phyloP scores from a whole-genome alignment of 2,888 invertebrate genomes.

The Itoplectis maculator region DNA sequence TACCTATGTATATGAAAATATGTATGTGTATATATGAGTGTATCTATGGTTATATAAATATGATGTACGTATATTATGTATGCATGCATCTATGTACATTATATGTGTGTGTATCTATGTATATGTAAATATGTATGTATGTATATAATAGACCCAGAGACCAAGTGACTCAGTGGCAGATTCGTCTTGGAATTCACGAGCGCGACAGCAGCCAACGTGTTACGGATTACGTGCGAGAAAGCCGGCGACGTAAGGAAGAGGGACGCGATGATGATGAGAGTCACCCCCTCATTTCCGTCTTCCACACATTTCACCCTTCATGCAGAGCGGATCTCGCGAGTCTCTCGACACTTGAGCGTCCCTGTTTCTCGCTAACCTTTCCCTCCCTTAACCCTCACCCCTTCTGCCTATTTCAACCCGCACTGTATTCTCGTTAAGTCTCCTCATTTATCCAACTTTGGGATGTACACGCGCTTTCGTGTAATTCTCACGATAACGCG shows the following conservation, averaged over 20 bases:
- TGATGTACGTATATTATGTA: too few relatives aligned
- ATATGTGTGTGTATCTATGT: not conserved
- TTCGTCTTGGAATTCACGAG: slow-evolving; percentile 3
- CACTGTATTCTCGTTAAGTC: not conserved
- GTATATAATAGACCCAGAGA: slow-evolving; percentile 12
- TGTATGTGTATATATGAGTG: too few relatives aligned
- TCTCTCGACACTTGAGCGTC: not conserved
- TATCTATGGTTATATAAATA: too few relatives aligned
- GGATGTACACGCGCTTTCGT: not conserved
- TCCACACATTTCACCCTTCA: not conserved
- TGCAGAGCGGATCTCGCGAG: not conserved
- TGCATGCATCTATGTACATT: too few relatives aligned
- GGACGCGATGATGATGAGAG: slow-evolving; percentile 20
- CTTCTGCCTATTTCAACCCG: not conserved
- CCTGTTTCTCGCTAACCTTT: not conserved
- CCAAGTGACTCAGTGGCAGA: slow-evolving; percentile 18
- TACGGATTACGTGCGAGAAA: not conserved
- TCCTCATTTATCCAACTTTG: not conserved
- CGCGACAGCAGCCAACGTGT: not conserved
- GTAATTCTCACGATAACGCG: not conserved
- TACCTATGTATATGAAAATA: too few relatives aligned
- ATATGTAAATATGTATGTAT: too few relatives aligned
- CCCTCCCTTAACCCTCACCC: not conserved
- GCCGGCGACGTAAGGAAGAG: not conserved
- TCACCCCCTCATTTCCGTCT: slow-evolving; percentile 28